Percentiles rank a stretch among this genome's conserved stretches.
These are phyloP conservation scores for Adelphocoris suturalis DNA, from an alignment of 2,888 invertebrate genomes.

Conservation along the genomic window DNA sequence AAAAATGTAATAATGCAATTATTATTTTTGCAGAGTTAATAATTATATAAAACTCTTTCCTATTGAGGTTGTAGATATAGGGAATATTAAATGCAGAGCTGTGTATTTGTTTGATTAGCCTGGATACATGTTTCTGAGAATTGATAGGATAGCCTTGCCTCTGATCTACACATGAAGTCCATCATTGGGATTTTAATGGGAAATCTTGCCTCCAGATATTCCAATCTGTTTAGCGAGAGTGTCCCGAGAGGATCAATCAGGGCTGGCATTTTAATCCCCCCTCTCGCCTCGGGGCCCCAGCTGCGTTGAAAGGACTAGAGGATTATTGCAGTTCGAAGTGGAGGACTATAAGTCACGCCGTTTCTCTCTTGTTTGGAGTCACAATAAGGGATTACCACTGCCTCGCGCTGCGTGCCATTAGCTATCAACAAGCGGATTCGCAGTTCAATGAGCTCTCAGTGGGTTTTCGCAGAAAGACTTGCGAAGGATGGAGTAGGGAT, in stretches of 20 bases:
- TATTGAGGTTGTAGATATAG: too few species aligned
- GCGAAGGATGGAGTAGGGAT: too few species aligned
- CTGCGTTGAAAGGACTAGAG: conserved; percentile 33
- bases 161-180: too few species aligned
- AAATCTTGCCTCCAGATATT: neutral
- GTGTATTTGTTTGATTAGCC: too few species aligned
- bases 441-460: too few species aligned
- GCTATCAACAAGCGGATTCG: neutral
- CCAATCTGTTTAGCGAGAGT: conserved; percentile 13
- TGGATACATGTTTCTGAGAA: too few species aligned
- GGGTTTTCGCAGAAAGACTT: too few species aligned
- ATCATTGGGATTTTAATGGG: neutral
- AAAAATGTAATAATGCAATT: too few species aligned
- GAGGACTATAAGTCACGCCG: neutral
- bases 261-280: conserved; percentile 12
- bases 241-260: neutral
- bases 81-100: too few species aligned
- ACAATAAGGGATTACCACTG: conserved; percentile 16
- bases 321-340: conserved; percentile 34
- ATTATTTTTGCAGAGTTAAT: too few species aligned
- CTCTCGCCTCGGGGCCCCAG: neutral
- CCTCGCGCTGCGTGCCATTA: neutral
- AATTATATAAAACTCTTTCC: too few species aligned
- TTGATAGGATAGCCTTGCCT: too few species aligned
- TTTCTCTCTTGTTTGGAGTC: neutral